These are phyloP conservation scores for Tricholaema leucomelas DNA, from an alignment of 2,113 vertebrate genomes.

Conservation along the genomic window DNA sequence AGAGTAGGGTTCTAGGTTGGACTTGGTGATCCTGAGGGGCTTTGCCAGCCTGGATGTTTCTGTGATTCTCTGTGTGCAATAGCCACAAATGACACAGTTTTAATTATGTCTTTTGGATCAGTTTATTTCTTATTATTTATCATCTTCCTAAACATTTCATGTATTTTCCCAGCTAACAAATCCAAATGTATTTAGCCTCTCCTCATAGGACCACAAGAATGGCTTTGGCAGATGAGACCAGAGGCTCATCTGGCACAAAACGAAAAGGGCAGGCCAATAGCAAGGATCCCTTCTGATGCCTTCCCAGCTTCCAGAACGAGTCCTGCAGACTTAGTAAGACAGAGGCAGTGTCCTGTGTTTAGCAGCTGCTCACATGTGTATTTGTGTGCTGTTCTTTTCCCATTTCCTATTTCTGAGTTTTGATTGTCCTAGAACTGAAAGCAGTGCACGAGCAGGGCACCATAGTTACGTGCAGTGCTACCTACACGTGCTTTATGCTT, in stretches of 20 bases:
- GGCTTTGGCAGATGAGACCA: not conserved
- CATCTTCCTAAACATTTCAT: rapidly evolving
- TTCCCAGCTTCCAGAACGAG: not conserved
- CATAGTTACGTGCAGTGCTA: not conserved
- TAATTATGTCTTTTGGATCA: not conserved
- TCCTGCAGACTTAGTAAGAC: not conserved
- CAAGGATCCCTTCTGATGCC: not conserved
- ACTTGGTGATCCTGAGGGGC: too few relatives aligned
- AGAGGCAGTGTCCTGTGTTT: not conserved
- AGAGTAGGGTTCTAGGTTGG: too few relatives aligned
- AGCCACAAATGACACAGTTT: not conserved
- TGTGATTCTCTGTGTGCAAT: not conserved
- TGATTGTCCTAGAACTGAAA: not conserved
- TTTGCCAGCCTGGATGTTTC: too few relatives aligned
- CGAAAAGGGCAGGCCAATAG: not conserved
- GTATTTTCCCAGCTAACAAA: not conserved
- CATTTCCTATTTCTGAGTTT: not conserved
- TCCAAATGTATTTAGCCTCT: not conserved
- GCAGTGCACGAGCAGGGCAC: not conserved
- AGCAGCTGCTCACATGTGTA: not conserved
- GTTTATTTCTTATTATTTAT: not conserved
- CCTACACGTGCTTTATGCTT: not conserved
- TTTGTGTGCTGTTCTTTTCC: not conserved
- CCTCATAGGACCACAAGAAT: not conserved
- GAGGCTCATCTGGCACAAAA: not conserved